These are phyloP conservation scores for Molossus molossus DNA, from an alignment of 2,797 vertebrate species.

Conservation along the genomic window DNA sequence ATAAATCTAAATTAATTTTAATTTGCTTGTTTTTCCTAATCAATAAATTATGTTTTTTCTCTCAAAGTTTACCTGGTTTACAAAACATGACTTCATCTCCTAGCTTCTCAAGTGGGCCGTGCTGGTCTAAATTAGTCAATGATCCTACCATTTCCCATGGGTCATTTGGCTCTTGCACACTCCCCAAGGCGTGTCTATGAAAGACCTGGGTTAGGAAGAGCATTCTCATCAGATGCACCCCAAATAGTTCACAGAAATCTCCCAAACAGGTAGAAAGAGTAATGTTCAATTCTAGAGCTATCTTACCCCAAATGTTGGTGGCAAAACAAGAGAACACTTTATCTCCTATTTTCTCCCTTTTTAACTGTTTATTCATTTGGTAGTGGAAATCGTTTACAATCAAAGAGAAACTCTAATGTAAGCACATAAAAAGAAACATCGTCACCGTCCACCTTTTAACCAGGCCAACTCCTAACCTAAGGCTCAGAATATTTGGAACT, in stretches of 20 bases:
- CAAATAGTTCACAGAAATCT: background rate
- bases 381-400: background rate
- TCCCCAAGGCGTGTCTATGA: background rate
- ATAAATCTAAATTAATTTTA: conserved; percentile 1
- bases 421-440: background rate
- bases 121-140: background rate
- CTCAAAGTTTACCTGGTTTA: background rate
- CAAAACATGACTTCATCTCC: background rate
- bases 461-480: background rate
- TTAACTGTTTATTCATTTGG: background rate
- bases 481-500: background rate
- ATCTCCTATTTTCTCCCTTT: rapidly evolving
- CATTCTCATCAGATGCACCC: background rate
- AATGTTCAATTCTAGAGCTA: background rate
- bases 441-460: background rate
- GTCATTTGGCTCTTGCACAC: background rate
- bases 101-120: background rate
- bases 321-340: background rate
- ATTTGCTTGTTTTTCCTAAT: background rate
- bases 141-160: background rate
- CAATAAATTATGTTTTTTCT: background rate
- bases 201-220: background rate
- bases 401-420: background rate
- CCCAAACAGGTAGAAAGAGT: background rate
- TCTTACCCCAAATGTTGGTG: background rate